Base-by-base conservation (phyloP, 2,888 invertebrate genomes). In the Polymixis lichenea region DNA sequence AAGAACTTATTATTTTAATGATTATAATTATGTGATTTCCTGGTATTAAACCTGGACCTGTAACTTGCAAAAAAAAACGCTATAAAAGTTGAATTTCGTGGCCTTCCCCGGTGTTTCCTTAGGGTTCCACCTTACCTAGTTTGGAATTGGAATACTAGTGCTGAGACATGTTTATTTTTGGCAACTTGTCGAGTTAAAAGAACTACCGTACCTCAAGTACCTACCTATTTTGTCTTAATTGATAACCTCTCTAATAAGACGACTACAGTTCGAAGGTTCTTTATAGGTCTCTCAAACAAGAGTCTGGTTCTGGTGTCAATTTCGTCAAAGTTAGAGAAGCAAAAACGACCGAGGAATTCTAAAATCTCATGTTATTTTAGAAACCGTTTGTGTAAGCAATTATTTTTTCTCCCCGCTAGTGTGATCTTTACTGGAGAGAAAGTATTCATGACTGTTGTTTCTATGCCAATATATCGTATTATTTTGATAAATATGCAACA, bases 341-440 rank as follows among this genome's bases (percentile, higher is more conserved):
- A 38, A 58, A 51, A 81, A 11, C 25, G 8, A 58, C 5, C 22
- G 32, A 55, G 19, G 32, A 56, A 38, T 38, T 32, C 70, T 51
- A 58, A 22, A 55, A 22, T 43, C 13, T 32, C 81, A 58, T 80
- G 85, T 58, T 58, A 62, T 64, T 75, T 85, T 81, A 75, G 82
- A 82, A 82, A 82, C 53, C 62, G 76, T 61, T 79, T 58, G 56
- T 67, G 32, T 58, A 15, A 51, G 43, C 58, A 75, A 67, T 80
- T 55, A 74, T 55, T 85, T 75, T 70, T 60, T 70, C 28, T 66
- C 56, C 75, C 32, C 67, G 77, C 69, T 62, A 46, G 53, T 70
- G 43, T 46, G 51, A 76, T 68, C 70, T 84, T 85, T 70, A 82
- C 66, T 76, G 32, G n/a, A 60, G 86, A 62, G 86, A 85, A 85